phyloP scores from a whole-genome alignment of 2,113 vertebrate genomes.

The Dendropsophus ebraccatus region DNA sequence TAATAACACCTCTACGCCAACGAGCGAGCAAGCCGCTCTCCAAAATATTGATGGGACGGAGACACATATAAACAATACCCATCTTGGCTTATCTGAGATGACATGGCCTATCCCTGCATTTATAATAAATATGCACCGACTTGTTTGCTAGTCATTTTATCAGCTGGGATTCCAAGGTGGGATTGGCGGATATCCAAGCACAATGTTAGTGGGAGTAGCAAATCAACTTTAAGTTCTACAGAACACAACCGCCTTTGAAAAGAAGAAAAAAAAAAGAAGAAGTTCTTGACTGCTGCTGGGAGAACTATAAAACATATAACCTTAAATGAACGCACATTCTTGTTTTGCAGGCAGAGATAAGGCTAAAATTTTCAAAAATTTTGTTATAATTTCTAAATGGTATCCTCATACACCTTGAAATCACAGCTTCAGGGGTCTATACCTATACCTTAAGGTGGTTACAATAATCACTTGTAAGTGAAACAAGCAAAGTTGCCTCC shows the following conservation, averaged over 20 bases:
- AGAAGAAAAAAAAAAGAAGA: slow-evolving; percentile 25
- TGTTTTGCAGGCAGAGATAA: not conserved
- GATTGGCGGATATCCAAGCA: slow-evolving; percentile 68
- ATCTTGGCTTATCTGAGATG: slow-evolving; percentile 65
- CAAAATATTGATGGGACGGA: slow-evolving; percentile 57
- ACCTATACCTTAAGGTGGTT: not conserved
- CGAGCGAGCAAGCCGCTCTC: slow-evolving; percentile 49
- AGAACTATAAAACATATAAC: slow-evolving; percentile 39
- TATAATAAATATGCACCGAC: slow-evolving; percentile 69
- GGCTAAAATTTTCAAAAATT: not conserved
- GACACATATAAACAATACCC: slow-evolving; percentile 64
- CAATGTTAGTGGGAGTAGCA: slow-evolving; percentile 61
- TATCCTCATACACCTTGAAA: not conserved
- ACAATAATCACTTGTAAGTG: too few relatives aligned
- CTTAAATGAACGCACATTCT: slow-evolving; percentile 56
- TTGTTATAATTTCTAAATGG: not conserved
- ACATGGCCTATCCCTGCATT: slow-evolving; percentile 69
- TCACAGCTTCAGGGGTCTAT: not conserved
- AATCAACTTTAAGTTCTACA: slow-evolving; percentile 64
- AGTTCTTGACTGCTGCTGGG: slow-evolving; percentile 5
- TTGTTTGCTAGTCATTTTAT: slow-evolving; percentile 67
- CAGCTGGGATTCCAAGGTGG: slow-evolving; percentile 68
- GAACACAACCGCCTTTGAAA: slow-evolving; percentile 61
- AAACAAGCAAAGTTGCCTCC: too few relatives aligned
- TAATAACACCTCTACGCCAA: slow-evolving; percentile 55